A percentile compares a stretch with the other conserved stretches of the same genome.
Evolutionary conservation across 2,888 invertebrate species (phyloP).

Genomic region (Pelosia muscerda): DNA sequence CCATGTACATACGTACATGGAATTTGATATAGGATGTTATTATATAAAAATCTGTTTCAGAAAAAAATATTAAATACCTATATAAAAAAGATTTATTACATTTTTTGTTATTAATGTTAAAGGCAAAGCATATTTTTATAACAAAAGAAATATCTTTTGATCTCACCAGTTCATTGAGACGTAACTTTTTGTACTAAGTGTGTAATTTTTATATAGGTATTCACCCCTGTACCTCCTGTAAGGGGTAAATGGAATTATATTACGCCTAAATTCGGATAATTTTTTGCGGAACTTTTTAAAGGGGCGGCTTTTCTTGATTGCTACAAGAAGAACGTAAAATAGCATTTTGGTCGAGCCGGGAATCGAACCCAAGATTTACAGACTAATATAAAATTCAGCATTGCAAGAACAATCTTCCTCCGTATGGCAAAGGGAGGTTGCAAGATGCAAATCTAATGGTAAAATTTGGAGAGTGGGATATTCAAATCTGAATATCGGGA

Average conservation of each 20-base stretch:
- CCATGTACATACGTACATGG: neutral
- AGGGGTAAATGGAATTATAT: neutral
- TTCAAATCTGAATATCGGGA: constrained; percentile 81
- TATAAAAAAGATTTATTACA: neutral
- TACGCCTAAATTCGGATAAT: neutral
- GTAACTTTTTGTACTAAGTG: neutral
- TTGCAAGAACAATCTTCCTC: constrained; percentile 40
- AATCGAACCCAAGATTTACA: neutral
- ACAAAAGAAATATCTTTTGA: neutral
- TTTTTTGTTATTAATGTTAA: constrained; percentile 3
- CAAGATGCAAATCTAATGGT: constrained; percentile 77
- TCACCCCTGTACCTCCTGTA: neutral
- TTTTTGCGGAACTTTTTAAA: neutral
- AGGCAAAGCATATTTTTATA: neutral
- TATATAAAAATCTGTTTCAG: neutral
- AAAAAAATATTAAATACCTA: neutral
- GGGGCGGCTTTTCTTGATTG: neutral
- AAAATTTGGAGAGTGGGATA: constrained; percentile 70
- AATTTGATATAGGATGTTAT: constrained; percentile 9
- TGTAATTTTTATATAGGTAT: neutral
- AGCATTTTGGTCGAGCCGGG: neutral
- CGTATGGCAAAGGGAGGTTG: constrained; percentile 45
- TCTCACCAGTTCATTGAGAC: neutral
- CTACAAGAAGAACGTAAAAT: neutral
- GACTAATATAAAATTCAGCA: neutral